Evolutionary conservation across 2,113 vertebrate species (phyloP), one percentile per base, ranked within the genome.

Genomic region (Diadophis punctatus): DNA sequence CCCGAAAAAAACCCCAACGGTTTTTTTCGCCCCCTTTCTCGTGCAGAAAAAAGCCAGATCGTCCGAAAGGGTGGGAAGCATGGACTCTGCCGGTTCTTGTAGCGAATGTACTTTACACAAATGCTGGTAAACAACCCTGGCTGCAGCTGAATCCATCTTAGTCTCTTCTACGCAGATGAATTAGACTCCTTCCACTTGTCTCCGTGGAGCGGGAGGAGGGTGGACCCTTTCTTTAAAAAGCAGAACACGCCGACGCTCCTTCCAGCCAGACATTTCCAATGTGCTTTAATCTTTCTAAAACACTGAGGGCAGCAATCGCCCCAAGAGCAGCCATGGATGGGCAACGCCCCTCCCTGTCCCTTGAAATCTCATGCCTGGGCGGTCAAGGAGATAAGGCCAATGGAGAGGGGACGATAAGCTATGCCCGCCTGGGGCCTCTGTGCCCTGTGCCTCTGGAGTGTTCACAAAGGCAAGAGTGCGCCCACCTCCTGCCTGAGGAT

Each of bases 341-440:
- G 90, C 10, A 34, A 74, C 34, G 86, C 55, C 90, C 43, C 56
- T 92, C 86, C 39, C 34, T 14, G 30, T 46, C 2, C 51, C n/a
- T 55, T 89, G 87, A 11, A 49, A 56, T n/a, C 52, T 58, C n/a
- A 12, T 52, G 12, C 27, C 58, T 84, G 86, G 80, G 84, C 56
- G 51, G 43, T 23, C 52, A 14, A 85, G 92, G 89, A 51, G 92
- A 90, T 92, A 89, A 93, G 90, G 87, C 49, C 90, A 60, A 86
- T 88, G 34, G 34, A 8, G 52, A 7, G 30, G 4, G 52, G 8
- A 34, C 0, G 30, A 68, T 68, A 68, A 68, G 14, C 63, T 34
- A 16, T 34, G 63, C 63, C 30, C 4, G 12, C 63, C 63, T 34
- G 63, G 11, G 63, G 30, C 60, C n/a, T n/a, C 56, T 68, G 30